phyloP scores from a whole-genome alignment of 2,888 invertebrate species.

The Helobdella robusta region DNA sequence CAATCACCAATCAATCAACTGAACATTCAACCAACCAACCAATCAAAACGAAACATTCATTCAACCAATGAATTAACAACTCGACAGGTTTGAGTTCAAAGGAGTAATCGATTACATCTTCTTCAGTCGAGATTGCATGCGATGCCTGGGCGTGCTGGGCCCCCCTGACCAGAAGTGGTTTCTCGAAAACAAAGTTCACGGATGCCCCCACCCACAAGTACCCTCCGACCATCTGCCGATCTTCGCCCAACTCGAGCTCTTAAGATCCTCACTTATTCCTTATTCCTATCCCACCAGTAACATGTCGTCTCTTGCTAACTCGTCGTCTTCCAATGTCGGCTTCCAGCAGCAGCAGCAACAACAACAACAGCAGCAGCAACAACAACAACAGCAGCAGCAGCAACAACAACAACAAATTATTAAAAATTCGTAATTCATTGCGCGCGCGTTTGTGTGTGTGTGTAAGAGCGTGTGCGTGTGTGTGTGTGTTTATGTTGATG shows the following conservation, averaged over 20 bases:
- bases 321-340: background rate
- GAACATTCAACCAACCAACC: background rate
- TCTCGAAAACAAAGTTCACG: slow-evolving; percentile 85
- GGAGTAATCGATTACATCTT: slow-evolving; percentile 99
- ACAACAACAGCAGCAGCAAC: slow-evolving; percentile 14
- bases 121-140: slow-evolving; percentile 89
- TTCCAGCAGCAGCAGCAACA: slow-evolving; percentile 2
- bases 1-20: background rate
- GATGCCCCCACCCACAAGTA: slow-evolving; percentile 93
- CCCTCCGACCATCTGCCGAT: slow-evolving; percentile 61
- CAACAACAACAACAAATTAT: no score
- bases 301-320: background rate
- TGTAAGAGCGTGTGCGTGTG: no score
- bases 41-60: no score
- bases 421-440: no score
- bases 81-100: slow-evolving; percentile 86
- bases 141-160: slow-evolving; percentile 83
- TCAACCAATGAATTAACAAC: slow-evolving; percentile 39
- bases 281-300: background rate
- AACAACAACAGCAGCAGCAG: slow-evolving; percentile 9
- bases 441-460: no score
- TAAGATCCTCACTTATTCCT: slow-evolving; percentile 6
- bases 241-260: slow-evolving; percentile 47
- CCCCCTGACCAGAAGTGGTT: slow-evolving; percentile 72
- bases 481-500: no score